Percentiles rank a stretch among this genome's conserved stretches.
Conservation (phyloP, 2,113 vertebrate species). For the Meleagris gallopavo region DNA sequence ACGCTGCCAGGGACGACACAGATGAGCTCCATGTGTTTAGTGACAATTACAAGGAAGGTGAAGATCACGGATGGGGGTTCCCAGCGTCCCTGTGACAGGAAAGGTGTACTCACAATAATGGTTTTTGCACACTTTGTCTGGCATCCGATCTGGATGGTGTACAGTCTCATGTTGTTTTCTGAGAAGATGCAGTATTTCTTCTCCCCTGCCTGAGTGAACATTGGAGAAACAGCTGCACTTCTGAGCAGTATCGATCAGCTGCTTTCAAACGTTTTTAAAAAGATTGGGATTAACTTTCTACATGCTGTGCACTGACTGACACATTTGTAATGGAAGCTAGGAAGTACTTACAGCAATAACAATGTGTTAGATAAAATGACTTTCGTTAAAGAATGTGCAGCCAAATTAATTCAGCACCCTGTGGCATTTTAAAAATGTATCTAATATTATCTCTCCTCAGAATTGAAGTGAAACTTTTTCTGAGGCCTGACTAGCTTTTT, state of each 20-base stretch:
- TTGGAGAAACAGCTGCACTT: not conserved
- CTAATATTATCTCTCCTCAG: not conserved
- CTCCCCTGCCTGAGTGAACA: slow-evolving; percentile 61
- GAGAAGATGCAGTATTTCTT: slow-evolving; percentile 77
- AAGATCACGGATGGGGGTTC: not conserved
- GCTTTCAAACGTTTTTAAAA: not conserved
- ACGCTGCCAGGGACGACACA: not conserved
- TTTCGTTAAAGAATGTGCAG: not conserved
- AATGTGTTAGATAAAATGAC: not conserved
- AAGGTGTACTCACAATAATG: slow-evolving; percentile 75
- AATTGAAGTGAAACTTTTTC: not conserved
- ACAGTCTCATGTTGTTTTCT: slow-evolving; percentile 57
- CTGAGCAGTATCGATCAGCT: not conserved
- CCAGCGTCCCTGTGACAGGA: not conserved
- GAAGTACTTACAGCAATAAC: not conserved
- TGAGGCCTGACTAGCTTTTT: not conserved
- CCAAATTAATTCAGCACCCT: not conserved
- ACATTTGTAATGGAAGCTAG: not conserved
- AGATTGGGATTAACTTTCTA: not conserved
- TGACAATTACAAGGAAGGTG: accelerated
- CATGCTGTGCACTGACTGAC: not conserved
- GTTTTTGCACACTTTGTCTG: slow-evolving; percentile 74
- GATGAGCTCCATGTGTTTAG: accelerated
- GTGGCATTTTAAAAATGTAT: not conserved
- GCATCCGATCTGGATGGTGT: slow-evolving; percentile 80